phyloP scores from a whole-genome alignment of 92 coral and sea anemone genomes.

The Anthopleura xanthogrammica region DNA sequence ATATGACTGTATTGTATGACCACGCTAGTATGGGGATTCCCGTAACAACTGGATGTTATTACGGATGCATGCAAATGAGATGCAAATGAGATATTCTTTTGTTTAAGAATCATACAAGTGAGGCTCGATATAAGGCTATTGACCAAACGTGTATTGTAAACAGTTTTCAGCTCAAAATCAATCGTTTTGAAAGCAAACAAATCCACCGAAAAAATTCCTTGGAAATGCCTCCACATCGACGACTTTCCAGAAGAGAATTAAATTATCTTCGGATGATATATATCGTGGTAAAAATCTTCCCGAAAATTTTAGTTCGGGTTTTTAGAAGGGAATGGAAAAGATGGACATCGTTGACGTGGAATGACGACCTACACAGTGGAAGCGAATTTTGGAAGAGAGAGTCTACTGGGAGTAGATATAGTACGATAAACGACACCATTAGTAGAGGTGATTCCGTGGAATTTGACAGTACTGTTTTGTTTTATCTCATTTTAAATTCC shows the following conservation, averaged over 20 bases:
- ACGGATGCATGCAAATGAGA: too few relatives aligned
- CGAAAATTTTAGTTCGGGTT: slow-evolving; percentile 17
- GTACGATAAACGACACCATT: slow-evolving; percentile 25
- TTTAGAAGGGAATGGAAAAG: slow-evolving; percentile 36
- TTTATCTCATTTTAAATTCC: slow-evolving; percentile 30
- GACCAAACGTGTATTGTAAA: too few relatives aligned
- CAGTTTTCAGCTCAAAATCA: too few relatives aligned
- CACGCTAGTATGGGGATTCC: too few relatives aligned
- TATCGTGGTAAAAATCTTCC: slow-evolving; percentile 29
- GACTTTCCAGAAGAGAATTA: slow-evolving; percentile 27
- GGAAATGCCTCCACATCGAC: slow-evolving; percentile 3
- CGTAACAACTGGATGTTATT: too few relatives aligned
- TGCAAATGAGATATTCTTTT: too few relatives aligned
- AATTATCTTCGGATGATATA: slow-evolving; percentile 43
- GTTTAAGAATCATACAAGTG: too few relatives aligned
- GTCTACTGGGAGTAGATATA: slow-evolving; percentile 14
- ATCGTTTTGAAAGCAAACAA: too few relatives aligned
- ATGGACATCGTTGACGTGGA: slow-evolving; percentile 16
- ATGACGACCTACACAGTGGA: slow-evolving; percentile 23
- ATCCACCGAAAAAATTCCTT: not conserved
- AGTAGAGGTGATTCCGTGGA: slow-evolving; percentile 16
- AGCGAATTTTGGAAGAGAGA: slow-evolving; percentile 21
- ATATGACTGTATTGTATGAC: too few relatives aligned
- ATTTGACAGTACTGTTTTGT: slow-evolving; percentile 36
- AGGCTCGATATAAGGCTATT: too few relatives aligned